phyloP scores from a whole-genome alignment of 64 coral and sea anemone species.

The Montipora foliosa region DNA sequence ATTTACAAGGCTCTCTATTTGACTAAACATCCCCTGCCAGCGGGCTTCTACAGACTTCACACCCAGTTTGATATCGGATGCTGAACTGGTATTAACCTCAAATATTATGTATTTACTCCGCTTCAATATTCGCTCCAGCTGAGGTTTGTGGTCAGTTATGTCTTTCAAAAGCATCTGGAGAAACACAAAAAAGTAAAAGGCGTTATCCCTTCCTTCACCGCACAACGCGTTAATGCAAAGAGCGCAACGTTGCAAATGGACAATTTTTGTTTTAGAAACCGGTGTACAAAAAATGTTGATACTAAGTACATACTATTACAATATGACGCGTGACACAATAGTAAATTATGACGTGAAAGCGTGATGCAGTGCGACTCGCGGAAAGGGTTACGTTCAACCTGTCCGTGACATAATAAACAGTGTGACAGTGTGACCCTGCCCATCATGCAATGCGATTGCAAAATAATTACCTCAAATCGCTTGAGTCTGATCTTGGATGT shows the following conservation, averaged over 20 bases:
- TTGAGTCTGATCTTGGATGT: slow-evolving; percentile 72
- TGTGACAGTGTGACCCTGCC: not conserved
- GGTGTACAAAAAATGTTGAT: too few relatives aligned
- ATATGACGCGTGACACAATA: too few relatives aligned
- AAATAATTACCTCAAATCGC: slow-evolving; percentile 71
- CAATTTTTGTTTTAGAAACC: too few relatives aligned
- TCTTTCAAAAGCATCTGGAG: slow-evolving; percentile 81
- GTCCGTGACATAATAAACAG: not conserved
- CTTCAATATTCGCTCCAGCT: slow-evolving; percentile 85
- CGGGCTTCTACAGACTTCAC: slow-evolving; percentile 72
- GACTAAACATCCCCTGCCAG: slow-evolving; percentile 52
- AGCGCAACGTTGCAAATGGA: too few relatives aligned
- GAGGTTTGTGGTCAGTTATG: slow-evolving; percentile 58
- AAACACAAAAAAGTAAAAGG: not conserved
- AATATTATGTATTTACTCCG: slow-evolving; percentile 81
- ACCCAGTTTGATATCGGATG: slow-evolving; percentile 62
- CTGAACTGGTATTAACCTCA: slow-evolving; percentile 54
- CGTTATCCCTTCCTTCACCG: not conserved
- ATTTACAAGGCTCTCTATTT: slow-evolving; percentile 60
- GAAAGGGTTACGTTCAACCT: too few relatives aligned
- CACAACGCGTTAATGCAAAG: too few relatives aligned
- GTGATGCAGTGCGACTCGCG: not conserved
- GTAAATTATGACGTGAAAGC: not conserved
- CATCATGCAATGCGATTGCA: not conserved
- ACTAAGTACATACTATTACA: too few relatives aligned